Conservation (phyloP, 1,140 invertebrate species). For the Solen grandis region DNA sequence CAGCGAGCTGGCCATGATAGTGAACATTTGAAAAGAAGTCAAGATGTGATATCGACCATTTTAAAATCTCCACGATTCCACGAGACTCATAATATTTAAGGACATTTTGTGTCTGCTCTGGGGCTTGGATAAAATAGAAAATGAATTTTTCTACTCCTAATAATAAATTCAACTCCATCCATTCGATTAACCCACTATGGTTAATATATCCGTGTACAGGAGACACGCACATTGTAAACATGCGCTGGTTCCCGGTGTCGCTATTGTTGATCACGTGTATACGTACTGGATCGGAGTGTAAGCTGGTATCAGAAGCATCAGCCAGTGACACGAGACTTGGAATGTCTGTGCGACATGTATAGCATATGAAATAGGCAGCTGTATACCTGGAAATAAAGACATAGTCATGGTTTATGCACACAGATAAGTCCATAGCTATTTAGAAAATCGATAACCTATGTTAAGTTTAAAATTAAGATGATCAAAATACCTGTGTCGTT, state of each 20-base stretch:
- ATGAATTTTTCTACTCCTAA: constrained; percentile 12
- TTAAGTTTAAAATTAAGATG: no score
- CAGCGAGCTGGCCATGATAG: constrained; percentile 30
- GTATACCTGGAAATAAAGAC: constrained; percentile 23
- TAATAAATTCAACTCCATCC: constrained; percentile 29
- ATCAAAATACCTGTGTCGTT: no score
- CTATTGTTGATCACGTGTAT: not conserved
- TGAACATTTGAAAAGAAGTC: constrained; percentile 15
- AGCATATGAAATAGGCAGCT: constrained; percentile 33
- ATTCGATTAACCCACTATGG: constrained; percentile 14
- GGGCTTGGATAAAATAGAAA: not conserved
- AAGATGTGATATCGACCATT: not conserved
- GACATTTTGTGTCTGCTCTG: not conserved
- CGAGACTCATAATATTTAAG: constrained; percentile 10
- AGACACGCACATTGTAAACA: constrained; percentile 22
- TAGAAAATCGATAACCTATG: no score
- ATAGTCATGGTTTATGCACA: no score
- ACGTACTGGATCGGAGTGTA: not conserved
- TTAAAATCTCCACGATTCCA: not conserved
- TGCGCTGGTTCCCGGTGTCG: no score
- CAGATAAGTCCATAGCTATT: no score
- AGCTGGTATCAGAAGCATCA: no score
- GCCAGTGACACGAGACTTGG: constrained; percentile 16
- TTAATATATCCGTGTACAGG: constrained; percentile 9
- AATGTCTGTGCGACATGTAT: not conserved